Conservation (phyloP, 2,888 invertebrate genomes). For the Drosophila formosana region DNA sequence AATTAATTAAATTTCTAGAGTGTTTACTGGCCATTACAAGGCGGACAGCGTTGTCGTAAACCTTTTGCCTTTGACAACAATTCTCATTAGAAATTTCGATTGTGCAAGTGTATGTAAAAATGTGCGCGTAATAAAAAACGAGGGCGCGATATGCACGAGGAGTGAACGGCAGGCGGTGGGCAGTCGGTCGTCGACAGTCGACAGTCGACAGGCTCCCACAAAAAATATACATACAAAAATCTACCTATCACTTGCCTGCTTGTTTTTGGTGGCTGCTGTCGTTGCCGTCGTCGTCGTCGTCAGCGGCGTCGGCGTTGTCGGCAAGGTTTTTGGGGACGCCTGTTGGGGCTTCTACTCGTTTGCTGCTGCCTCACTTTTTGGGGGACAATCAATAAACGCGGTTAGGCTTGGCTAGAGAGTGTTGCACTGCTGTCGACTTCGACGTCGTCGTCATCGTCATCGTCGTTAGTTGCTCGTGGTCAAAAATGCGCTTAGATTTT, state of each 20-base stretch:
- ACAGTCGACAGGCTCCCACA: constrained; percentile 58
- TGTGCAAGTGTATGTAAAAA: constrained; percentile 80
- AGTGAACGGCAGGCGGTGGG: constrained; percentile 37
- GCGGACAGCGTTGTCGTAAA: constrained; percentile 19
- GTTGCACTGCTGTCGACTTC: constrained; percentile 18
- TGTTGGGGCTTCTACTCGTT: constrained; percentile 50
- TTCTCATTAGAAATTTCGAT: constrained; percentile 46
- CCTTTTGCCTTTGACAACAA: constrained; percentile 30
- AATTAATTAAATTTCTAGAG: constrained; percentile 33
- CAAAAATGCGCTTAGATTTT: constrained; percentile 29
- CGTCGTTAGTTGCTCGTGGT: constrained; percentile 24
- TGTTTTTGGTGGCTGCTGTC: constrained; percentile 20
- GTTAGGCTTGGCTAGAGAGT: constrained; percentile 41
- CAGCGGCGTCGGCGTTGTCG: constrained; percentile 50
- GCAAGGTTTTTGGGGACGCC: constrained; percentile 70
- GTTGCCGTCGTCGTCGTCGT: constrained; percentile 41
- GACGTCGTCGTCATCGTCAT: background rate
- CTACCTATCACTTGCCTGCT: constrained; percentile 70
- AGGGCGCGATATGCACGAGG: constrained; percentile 76
- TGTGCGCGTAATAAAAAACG: constrained; percentile 81
- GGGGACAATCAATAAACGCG: constrained; percentile 75
- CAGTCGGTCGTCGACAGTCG: constrained; percentile 47
- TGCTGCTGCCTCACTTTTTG: constrained; percentile 18
- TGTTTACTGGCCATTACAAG: constrained; percentile 34
- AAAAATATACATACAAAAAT: constrained; percentile 75